phyloP scores from a whole-genome alignment of 2,888 invertebrate genomes.

The Lacanobia oleracea region DNA sequence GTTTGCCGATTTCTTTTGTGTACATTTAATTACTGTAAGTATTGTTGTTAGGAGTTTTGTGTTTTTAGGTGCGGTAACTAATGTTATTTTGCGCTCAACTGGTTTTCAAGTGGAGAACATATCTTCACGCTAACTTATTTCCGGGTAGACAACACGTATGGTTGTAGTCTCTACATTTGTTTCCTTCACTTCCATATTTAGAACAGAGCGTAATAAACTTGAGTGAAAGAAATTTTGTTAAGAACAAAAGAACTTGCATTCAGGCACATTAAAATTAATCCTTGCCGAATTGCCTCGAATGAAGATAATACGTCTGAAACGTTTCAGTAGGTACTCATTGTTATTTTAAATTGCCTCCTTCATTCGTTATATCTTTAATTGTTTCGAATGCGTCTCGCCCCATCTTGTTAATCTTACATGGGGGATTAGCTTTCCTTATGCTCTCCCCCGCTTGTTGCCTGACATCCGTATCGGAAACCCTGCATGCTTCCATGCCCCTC shows the following conservation, averaged over 20 bases:
- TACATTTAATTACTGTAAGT: constrained; percentile 60
- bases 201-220: constrained; percentile 18
- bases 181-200: constrained; percentile 49
- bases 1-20: constrained; percentile 70
- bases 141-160: constrained; percentile 37
- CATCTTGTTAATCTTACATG: constrained; percentile 42
- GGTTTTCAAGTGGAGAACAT: constrained; percentile 39
- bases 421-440: constrained; percentile 20
- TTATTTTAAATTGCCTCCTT: constrained; percentile 49
- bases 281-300: constrained; percentile 23
- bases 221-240: neutral
- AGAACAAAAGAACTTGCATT: neutral
- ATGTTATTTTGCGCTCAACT: constrained; percentile 57
- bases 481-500: constrained; percentile 24
- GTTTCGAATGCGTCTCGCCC: constrained; percentile 25
- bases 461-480: constrained; percentile 36
- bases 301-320: constrained; percentile 26
- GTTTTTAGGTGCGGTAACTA: constrained; percentile 39
- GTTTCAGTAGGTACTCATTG: constrained; percentile 14
- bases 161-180: constrained; percentile 28
- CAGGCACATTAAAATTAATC: neutral
- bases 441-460: constrained; percentile 4
- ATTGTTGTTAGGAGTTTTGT: constrained; percentile 54
- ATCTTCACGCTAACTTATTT: constrained; percentile 51
- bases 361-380: constrained; percentile 44